A percentile compares a stretch with the other conserved stretches of the same genome.
phyloP scores from a whole-genome alignment of 2,797 vertebrate genomes.

The Triplophysa yarkandensis region DNA sequence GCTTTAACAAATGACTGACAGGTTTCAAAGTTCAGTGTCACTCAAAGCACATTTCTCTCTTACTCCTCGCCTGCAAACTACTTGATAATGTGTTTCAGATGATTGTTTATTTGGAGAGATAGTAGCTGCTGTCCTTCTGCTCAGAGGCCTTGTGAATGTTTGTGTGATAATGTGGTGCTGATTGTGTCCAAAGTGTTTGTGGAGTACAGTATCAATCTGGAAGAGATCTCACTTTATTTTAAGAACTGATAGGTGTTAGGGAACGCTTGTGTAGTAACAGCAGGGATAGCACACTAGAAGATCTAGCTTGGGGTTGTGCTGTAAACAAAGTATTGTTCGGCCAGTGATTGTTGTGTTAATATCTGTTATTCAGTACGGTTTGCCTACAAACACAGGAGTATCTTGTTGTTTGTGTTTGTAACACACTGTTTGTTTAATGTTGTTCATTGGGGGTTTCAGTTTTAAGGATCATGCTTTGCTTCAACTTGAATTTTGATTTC shows the following conservation, averaged over 20 bases:
- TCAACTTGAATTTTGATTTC: not conserved
- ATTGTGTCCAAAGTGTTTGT: not conserved
- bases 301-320: not conserved
- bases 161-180: not conserved
- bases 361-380: not conserved
- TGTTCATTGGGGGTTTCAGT: not conserved
- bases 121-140: conserved; percentile 2
- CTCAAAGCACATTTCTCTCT: conserved; percentile 29
- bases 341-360: not conserved
- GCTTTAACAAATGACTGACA: not conserved
- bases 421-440: not conserved
- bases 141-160: not conserved
- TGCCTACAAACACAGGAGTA: not conserved
- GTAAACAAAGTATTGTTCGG: not conserved
- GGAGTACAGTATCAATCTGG: no score
- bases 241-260: not conserved
- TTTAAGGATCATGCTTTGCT: not conserved
- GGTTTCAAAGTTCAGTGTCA: conserved; percentile 46
- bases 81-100: conserved; percentile 17
- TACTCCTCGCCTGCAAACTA: not conserved
- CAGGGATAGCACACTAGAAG: not conserved
- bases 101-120: not conserved
- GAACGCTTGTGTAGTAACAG: not conserved
- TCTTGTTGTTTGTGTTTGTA: not conserved
- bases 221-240: not conserved